Conservation (phyloP, 2,888 invertebrate genomes). For the Meganola albula region DNA sequence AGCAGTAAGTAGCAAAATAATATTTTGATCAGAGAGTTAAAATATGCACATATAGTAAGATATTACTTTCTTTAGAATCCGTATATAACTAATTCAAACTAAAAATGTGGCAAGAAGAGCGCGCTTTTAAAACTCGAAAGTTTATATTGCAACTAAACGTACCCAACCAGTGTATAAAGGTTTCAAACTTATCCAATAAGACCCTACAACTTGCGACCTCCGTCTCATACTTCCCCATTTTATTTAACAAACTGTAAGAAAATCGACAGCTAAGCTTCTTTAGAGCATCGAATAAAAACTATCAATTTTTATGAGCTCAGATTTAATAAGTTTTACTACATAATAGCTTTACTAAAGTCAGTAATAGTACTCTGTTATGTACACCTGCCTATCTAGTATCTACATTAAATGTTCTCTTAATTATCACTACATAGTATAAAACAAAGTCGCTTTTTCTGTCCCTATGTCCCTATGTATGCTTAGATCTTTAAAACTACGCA, state of each 20-base stretch:
- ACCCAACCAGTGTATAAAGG: constrained; percentile 48
- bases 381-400: too few relatives aligned
- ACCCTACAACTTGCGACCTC: constrained; percentile 40
- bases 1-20: too few relatives aligned
- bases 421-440: too few relatives aligned
- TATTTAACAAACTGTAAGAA: constrained; percentile 35
- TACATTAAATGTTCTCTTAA: too few relatives aligned
- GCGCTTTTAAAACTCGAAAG: constrained; percentile 46
- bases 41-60: too few relatives aligned
- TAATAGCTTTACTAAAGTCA: too few relatives aligned
- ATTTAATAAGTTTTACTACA: constrained; percentile 16
- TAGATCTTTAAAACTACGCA: too few relatives aligned
- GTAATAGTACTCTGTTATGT: too few relatives aligned
- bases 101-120: constrained; percentile 31
- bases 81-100: constrained; percentile 31
- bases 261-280: constrained; percentile 22
- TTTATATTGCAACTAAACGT: constrained; percentile 65
- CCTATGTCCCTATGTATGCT: too few relatives aligned
- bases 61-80: too few relatives aligned
- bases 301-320: constrained; percentile 20
- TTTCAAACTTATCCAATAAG: constrained; percentile 69
- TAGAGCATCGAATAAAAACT: constrained; percentile 12
- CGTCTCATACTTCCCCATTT: constrained; percentile 35
- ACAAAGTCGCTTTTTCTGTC: too few relatives aligned
- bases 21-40: too few relatives aligned